Percentiles rank a stretch among this genome's conserved stretches.
These are phyloP conservation scores for Lobophora halterata DNA, from an alignment of 2,888 invertebrate genomes.

Conservation along the genomic window DNA sequence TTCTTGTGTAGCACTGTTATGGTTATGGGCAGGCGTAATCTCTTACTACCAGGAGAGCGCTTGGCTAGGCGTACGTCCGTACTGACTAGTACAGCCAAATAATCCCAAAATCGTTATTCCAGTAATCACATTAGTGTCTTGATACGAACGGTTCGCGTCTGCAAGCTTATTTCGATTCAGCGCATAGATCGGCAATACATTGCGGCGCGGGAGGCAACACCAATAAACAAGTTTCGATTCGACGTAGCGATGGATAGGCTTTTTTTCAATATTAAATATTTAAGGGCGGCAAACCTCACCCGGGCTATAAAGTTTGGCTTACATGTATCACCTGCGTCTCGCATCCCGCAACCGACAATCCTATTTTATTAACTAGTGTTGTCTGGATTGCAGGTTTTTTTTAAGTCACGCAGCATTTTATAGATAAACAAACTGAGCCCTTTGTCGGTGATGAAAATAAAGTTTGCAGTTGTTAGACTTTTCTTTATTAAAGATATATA, in stretches of 20 bases:
- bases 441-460: too few species aligned
- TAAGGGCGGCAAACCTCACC: constrained; percentile 70
- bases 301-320: constrained; percentile 68
- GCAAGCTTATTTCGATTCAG: constrained; percentile 34
- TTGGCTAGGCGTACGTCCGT: too few species aligned
- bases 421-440: too few species aligned
- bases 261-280: constrained; percentile 75
- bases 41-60: too few species aligned
- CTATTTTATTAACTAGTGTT: constrained; percentile 65
- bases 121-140: constrained; percentile 7
- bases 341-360: constrained; percentile 61
- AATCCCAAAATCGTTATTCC: background rate
- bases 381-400: constrained; percentile 17
- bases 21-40: too few species aligned
- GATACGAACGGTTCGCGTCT: constrained; percentile 3
- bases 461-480: too few species aligned
- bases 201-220: constrained; percentile 33
- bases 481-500: too few species aligned
- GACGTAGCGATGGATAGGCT: constrained; percentile 56
- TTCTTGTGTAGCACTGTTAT: too few species aligned
- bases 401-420: too few species aligned
- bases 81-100: too few species aligned
- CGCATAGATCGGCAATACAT: constrained; percentile 31
- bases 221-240: constrained; percentile 59
- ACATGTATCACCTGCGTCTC: constrained; percentile 71